These are phyloP conservation scores for Eucidaris tribuloides DNA, from an alignment of 35 echinoderm and acorn worm species.

Conservation along the genomic window DNA sequence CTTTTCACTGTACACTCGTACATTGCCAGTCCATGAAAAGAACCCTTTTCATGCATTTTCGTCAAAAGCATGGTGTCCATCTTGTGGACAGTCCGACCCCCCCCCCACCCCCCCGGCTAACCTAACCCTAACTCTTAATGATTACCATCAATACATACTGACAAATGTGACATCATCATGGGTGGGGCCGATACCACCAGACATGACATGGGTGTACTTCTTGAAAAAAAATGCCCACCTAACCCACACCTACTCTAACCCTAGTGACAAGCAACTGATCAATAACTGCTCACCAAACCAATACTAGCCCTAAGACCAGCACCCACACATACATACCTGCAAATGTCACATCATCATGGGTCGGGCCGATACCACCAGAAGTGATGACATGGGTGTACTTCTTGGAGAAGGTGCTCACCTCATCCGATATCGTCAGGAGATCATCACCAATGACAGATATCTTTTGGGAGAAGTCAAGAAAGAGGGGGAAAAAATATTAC, in stretches of 20 bases:
- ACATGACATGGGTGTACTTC: slow-evolving; percentile 78
- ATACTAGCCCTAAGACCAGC: no score
- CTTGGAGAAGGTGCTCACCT: slow-evolving; percentile 77
- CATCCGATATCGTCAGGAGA: slow-evolving; percentile 47
- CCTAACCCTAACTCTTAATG: background rate
- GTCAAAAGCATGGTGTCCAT: no score
- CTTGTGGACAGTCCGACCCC: background rate
- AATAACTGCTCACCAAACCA: no score
- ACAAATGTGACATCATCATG: slow-evolving; percentile 98
- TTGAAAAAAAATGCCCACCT: slow-evolving; percentile 79
- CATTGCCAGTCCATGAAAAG: no score
- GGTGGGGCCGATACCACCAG: slow-evolving; percentile 90
- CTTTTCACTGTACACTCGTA: no score
- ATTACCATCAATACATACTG: slow-evolving; percentile 57
- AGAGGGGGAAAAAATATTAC: slow-evolving; percentile 7
- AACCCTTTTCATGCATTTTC: no score
- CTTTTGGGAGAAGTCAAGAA: no score
- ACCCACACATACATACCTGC: slow-evolving; percentile 72
- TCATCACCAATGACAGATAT: slow-evolving; percentile 87
- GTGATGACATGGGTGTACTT: slow-evolving; percentile 88
- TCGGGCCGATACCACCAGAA: slow-evolving; percentile 88
- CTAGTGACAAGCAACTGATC: no score
- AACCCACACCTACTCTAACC: no score
- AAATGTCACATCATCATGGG: slow-evolving; percentile 96
- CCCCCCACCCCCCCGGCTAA: background rate